Base-by-base conservation (phyloP, 2,113 vertebrate species). In the Otocyon megalotis region DNA sequence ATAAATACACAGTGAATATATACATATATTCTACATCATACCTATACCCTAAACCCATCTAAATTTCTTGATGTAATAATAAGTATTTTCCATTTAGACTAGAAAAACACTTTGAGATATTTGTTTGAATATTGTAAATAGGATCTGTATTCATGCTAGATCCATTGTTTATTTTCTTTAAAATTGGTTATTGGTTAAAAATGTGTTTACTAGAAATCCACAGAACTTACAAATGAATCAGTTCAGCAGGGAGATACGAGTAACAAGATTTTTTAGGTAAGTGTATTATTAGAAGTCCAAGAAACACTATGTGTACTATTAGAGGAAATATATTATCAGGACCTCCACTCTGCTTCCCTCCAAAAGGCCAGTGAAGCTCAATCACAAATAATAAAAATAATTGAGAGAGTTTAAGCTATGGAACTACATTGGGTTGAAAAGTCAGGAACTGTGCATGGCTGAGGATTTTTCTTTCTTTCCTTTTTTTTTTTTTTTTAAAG, bases 181-280 rank as follows among this genome's bases (percentile, higher is more conserved):
- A 95, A 96, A 87, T 86, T 92, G 53, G 19, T 77, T 80, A 83
- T 77, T 88, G 37, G 19, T 96, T 86, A 85, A 89, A 94, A 96
- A 71, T 83, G 53, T 35, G 35, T 74, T 82, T 72, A 56, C 77
- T 65, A 26, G 76, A 94, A 88, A 92, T 90, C 74, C 17, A 6
- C 17, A 89, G 32, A 69, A 48, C 58, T 14, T 63, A 13, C 22
- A 72, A 82, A 43, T 94, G 69, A 93, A 67, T 88, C 53, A 9
- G 11, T 87, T 89, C 2, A 74, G 20, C 11, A 81, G 30, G 60
- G 53, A 86, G 54, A 22, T 60, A 14, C 0, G 32, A 81, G 63
- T 11, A 92, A 17, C 13, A 76, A 72, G 62, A 5, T 76, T 84
- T 76, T 87, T 86, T 93, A 81, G 71, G 3, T 60, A 20, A 74